A percentile compares a stretch with the other conserved stretches of the same genome.
phyloP scores from a whole-genome alignment of 2,888 invertebrate species.

The Orchesella flavescens region DNA sequence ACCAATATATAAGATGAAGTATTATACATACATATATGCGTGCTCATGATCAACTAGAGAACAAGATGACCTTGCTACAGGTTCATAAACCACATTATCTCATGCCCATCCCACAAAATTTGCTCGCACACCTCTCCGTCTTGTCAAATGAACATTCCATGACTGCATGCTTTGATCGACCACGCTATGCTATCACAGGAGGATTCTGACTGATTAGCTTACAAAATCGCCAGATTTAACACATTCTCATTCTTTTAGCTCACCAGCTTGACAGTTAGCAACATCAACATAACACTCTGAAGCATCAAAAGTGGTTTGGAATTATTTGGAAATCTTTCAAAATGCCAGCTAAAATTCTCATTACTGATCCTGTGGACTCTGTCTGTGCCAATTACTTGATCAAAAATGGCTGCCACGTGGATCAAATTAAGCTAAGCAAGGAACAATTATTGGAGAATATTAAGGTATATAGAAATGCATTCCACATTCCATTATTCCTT shows the following conservation, averaged over 20 bases:
- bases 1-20: no score
- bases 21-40: neutral
- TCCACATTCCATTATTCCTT: slow-evolving; percentile 5
- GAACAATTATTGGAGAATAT: slow-evolving; percentile 88
- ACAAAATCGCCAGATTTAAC: slow-evolving; percentile 43
- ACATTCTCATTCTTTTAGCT: slow-evolving; percentile 46
- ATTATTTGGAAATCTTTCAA: slow-evolving; percentile 29
- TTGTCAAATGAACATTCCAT: slow-evolving; percentile 44
- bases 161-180: slow-evolving; percentile 30
- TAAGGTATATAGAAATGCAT: slow-evolving; percentile 79
- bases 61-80: slow-evolving; percentile 60
- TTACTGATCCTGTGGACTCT: slow-evolving; percentile 93
- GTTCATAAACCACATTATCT: slow-evolving; percentile 42
- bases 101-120: slow-evolving; percentile 56
- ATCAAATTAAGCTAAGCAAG: slow-evolving; percentile 84
- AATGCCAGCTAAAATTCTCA: slow-evolving; percentile 77
- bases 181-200: slow-evolving; percentile 22
- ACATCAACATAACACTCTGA: neutral
- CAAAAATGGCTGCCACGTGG: slow-evolving; percentile 85
- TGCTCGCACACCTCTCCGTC: slow-evolving; percentile 32
- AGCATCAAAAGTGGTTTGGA: neutral
- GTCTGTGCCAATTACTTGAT: slow-evolving; percentile 88
- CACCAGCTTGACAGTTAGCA: slow-evolving; percentile 44
- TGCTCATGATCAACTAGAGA: slow-evolving; percentile 26
- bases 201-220: neutral